phyloP scores from a whole-genome alignment of 2,797 vertebrate species.

The Tragelaphus eurycerus region DNA sequence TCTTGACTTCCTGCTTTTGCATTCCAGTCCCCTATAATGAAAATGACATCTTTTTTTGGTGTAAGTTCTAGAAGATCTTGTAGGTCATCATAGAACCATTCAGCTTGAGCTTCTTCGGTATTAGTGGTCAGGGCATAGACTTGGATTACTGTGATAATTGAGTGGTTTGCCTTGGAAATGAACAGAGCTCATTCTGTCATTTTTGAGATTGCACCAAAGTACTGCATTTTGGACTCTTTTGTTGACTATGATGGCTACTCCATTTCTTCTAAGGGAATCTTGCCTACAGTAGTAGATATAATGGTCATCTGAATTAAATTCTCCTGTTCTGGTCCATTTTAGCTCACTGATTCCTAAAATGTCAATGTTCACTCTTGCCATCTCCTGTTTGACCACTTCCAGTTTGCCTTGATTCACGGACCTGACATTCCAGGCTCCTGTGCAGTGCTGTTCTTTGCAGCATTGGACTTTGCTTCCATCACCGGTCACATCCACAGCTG shows the following conservation, averaged over 20 bases:
- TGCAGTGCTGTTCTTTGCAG: rapidly evolving
- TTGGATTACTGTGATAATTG: background rate
- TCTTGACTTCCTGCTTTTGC: background rate
- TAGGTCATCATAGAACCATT: background rate
- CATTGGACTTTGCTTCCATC: rapidly evolving
- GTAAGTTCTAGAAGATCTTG: background rate
- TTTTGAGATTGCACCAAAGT: background rate
- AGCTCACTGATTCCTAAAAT: background rate
- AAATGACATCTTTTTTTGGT: background rate
- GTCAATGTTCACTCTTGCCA: background rate
- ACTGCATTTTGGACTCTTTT: background rate
- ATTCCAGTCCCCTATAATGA: background rate
- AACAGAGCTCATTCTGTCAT: background rate
- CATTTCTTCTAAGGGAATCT: background rate
- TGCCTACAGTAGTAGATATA: background rate
- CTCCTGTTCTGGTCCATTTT: background rate
- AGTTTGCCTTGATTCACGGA: background rate
- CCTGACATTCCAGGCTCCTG: rapidly evolving
- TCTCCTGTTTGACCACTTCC: background rate
- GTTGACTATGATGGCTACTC: background rate
- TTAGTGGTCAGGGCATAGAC: background rate
- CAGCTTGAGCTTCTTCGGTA: background rate
- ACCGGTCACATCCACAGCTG: background rate
- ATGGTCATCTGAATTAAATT: background rate
- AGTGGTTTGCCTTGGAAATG: background rate